Percentiles rank a stretch among this genome's conserved stretches.
These are phyloP conservation scores for Drosophila rellima DNA, from an alignment of 2,888 invertebrate genomes.

Conservation along the genomic window DNA sequence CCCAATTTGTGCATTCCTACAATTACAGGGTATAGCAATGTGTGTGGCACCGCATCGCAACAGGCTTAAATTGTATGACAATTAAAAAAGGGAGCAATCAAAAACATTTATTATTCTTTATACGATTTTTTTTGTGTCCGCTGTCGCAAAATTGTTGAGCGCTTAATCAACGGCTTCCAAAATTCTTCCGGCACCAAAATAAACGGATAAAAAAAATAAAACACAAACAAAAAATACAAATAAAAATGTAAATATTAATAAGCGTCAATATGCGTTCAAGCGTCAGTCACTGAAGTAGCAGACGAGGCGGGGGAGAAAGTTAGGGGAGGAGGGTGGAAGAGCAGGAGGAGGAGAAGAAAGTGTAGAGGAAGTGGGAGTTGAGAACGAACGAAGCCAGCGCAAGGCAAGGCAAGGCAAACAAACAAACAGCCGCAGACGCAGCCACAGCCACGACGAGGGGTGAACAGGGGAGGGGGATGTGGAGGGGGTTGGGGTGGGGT, in stretches of 20 bases:
- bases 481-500: neutral
- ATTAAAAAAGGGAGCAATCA: conserved; percentile 80
- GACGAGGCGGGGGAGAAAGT: neutral
- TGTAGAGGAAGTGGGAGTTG: conserved; percentile 20
- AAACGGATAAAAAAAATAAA: conserved; percentile 18
- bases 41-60: conserved; percentile 5
- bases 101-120: conserved; percentile 53
- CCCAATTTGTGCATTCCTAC: neutral
- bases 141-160: conserved; percentile 62
- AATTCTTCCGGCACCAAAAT: conserved; percentile 26
- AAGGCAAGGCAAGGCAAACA: conserved; percentile 61
- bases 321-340: neutral
- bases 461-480: neutral
- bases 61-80: conserved; percentile 69
- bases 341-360: neutral
- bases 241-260: conserved; percentile 83
- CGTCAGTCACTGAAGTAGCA: conserved; percentile 33
- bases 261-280: conserved; percentile 78
- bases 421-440: conserved; percentile 57
- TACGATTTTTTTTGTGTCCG: conserved; percentile 12
- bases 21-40: conserved; percentile 26
- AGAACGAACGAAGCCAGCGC: conserved; percentile 32
- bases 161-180: conserved; percentile 73
- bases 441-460: conserved; percentile 24
- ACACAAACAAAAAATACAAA: conserved; percentile 57